These are phyloP conservation scores for Adelognathus sp. DNA, from an alignment of 2,888 invertebrate species.

Conservation along the genomic window DNA sequence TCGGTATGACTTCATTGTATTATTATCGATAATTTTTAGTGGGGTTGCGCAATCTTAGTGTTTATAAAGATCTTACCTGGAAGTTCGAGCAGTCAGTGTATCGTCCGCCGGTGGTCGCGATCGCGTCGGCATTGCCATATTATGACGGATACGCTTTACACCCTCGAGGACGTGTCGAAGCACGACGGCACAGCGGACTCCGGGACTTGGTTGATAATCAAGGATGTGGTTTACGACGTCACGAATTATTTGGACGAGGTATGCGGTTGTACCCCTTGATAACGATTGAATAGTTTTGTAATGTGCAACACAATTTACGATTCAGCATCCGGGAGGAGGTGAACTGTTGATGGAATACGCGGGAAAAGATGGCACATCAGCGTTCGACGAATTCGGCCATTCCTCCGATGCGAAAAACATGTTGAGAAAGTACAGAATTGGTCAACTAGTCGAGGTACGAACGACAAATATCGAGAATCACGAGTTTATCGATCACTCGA, in stretches of 20 bases:
- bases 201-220: slow-evolving; percentile 86
- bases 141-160: slow-evolving; percentile 49
- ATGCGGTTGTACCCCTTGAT: slow-evolving; percentile 51
- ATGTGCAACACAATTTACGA: too few species aligned
- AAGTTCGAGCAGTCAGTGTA: neutral
- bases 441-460: slow-evolving; percentile 85
- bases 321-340: slow-evolving; percentile 88
- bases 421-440: slow-evolving; percentile 85
- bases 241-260: slow-evolving; percentile 85
- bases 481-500: too few species aligned
- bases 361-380: slow-evolving; percentile 86
- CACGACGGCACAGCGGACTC: slow-evolving; percentile 84
- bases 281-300: too few species aligned
- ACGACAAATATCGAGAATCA: neutral
- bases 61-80: neutral
- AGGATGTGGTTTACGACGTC: slow-evolving; percentile 87
- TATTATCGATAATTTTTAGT: neutral
- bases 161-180: slow-evolving; percentile 83
- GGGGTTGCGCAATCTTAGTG: neutral
- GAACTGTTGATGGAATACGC: slow-evolving; percentile 86
- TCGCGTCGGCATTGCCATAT: neutral
- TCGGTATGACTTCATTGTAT: neutral
- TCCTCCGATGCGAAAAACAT: slow-evolving; percentile 85
- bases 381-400: slow-evolving; percentile 87
- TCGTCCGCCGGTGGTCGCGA: neutral